Conservation (phyloP, 2,113 vertebrate genomes). For the Cochlearius cochlearius region DNA sequence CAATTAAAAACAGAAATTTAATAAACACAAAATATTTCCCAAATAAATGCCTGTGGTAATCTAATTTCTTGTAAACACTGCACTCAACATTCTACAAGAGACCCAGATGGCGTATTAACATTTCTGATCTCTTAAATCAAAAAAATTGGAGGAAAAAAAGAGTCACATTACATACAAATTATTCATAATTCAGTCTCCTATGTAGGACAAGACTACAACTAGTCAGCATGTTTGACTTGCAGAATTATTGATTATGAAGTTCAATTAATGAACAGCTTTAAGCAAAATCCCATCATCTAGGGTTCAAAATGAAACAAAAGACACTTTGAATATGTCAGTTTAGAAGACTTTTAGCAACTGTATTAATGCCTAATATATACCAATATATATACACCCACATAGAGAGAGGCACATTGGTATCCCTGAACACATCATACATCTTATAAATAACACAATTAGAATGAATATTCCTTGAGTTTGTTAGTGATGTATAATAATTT, state of each 20-base stretch:
- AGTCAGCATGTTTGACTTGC: not conserved
- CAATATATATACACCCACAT: not conserved
- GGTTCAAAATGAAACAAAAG: not conserved
- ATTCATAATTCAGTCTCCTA: conserved; percentile 11
- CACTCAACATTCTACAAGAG: conserved; percentile 59
- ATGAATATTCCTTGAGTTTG: not conserved
- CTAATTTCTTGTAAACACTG: conserved; percentile 77
- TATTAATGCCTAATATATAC: not conserved
- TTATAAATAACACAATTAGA: not conserved
- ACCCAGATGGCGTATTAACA: conserved; percentile 66
- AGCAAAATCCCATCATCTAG: not conserved
- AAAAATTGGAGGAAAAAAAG: conserved; percentile 8
- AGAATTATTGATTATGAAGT: conserved; percentile 10
- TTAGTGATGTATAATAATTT: not conserved
- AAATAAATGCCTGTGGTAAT: conserved; percentile 77
- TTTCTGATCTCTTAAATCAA: conserved; percentile 60
- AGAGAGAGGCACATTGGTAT: not conserved
- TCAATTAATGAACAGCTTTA: conserved; percentile 13
- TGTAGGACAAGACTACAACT: not conserved
- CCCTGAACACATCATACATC: not conserved
- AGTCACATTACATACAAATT: not conserved
- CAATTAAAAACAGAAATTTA: conserved; percentile 77
- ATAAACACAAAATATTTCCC: conserved; percentile 79
- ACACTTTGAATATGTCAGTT: not conserved
- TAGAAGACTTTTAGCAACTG: not conserved